Percentiles rank a stretch among this genome's conserved stretches.
Conservation (phyloP, 2,888 invertebrate genomes). For the Cerceris rybyensis region DNA sequence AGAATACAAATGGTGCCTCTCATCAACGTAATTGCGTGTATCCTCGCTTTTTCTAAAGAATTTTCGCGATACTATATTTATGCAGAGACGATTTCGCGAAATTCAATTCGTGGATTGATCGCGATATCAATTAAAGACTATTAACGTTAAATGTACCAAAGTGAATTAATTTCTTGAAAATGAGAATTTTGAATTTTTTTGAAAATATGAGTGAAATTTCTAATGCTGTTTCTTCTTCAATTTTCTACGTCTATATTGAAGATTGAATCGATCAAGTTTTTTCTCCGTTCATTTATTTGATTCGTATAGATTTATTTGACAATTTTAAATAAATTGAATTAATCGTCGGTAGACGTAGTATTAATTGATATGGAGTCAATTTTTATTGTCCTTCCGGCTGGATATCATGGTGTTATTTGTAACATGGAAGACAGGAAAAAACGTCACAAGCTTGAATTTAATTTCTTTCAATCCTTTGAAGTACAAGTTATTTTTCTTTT, state of each 20-base stretch:
- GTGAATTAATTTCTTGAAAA: no score
- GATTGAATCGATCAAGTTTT: no score
- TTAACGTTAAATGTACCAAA: no score
- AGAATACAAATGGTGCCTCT: conserved; percentile 38
- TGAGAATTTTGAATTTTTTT: no score
- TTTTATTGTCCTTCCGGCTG: conserved; percentile 28
- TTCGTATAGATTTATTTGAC: no score
- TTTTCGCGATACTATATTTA: conserved; percentile 43
- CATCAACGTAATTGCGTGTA: conserved; percentile 38
- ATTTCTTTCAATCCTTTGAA: conserved; percentile 8
- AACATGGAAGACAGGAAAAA: conserved; percentile 26
- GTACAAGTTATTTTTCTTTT: neutral
- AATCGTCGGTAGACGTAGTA: no score
- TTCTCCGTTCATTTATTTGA: no score
- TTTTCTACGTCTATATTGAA: no score
- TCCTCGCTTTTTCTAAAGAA: conserved; percentile 19
- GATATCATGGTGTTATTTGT: conserved; percentile 31
- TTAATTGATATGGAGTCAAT: conserved; percentile 37
- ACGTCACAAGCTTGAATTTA: conserved; percentile 10
- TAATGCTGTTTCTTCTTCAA: no score
- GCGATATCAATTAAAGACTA: conserved; percentile 34
- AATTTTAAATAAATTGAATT: no score
- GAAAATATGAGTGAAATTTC: no score
- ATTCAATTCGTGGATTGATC: conserved; percentile 45
- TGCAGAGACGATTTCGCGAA: conserved; percentile 37